Percentiles rank a stretch among this genome's conserved stretches.
Evolutionary conservation across 30 jellyfish, hydroid and myxozoan genomes (phyloP).

Genomic region (Hydra vulgaris): DNA sequence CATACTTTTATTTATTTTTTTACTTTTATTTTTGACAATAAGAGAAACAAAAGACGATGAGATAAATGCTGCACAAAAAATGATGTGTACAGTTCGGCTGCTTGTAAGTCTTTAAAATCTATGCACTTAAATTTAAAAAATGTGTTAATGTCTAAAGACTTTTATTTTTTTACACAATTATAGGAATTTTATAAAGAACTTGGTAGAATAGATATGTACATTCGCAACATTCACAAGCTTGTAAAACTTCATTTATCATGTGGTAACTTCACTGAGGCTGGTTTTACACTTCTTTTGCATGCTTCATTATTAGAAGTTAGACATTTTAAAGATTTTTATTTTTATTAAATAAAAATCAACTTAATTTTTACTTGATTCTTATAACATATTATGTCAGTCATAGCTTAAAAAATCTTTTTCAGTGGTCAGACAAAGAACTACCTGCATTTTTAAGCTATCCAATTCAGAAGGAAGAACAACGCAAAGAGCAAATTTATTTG

Average conservation of each 20-base stretch:
- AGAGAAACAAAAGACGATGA: constrained; percentile 80
- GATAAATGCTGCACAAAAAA: constrained; percentile 67
- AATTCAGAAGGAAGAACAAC: constrained; percentile 74
- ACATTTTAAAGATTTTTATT: not conserved
- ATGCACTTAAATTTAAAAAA: too few relatives aligned
- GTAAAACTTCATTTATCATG: constrained; percentile 70
- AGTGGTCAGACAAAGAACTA: constrained; percentile 72
- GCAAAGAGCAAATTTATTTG: constrained; percentile 71
- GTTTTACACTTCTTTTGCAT: constrained; percentile 69
- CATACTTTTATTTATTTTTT: not conserved
- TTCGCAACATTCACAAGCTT: constrained; percentile 62
- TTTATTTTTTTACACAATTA: not conserved
- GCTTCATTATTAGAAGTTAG: constrained; percentile 52
- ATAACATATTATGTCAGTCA: not conserved
- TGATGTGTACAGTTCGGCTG: constrained; percentile 85
- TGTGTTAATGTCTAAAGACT: too few relatives aligned
- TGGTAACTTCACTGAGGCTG: constrained; percentile 89
- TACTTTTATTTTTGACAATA: not conserved
- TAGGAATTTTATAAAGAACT: constrained; percentile 73
- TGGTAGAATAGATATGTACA: constrained; percentile 71
- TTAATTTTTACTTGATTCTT: not conserved
- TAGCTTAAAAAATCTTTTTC: not conserved
- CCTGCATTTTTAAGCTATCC: constrained; percentile 57
- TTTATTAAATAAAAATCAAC: too few relatives aligned
- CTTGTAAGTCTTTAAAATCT: constrained; percentile 69